phyloP scores from a whole-genome alignment of 1,140 invertebrate species.

The Drosophila bifasciata region DNA sequence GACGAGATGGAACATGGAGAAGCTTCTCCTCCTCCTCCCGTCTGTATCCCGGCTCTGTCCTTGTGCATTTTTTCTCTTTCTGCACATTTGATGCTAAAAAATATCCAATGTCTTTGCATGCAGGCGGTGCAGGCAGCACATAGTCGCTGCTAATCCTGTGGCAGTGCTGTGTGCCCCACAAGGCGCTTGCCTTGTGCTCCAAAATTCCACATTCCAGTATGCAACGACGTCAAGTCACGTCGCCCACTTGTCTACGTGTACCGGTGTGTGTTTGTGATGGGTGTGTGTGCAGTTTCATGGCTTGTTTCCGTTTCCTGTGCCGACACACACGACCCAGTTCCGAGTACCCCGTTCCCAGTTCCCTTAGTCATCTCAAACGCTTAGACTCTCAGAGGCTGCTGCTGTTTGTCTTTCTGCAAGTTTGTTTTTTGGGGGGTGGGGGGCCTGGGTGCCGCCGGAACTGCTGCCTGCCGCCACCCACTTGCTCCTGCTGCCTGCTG shows the following conservation, averaged over 20 bases:
- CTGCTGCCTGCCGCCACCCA: conserved; percentile 13
- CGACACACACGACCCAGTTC: no score
- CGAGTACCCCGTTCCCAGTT: background rate
- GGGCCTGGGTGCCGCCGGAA: conserved; percentile 12
- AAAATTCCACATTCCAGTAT: conserved; percentile 28
- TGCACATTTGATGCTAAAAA: no score
- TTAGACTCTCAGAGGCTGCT: conserved; percentile 20
- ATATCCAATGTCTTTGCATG: no score
- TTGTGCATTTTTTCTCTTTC: no score
- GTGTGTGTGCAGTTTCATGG: conserved; percentile 53
- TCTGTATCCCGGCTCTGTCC: no score
- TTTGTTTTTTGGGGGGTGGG: conserved; percentile 26
- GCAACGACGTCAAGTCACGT: conserved; percentile 26
- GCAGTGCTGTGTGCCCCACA: conserved; percentile 6
- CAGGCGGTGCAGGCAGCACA: no score
- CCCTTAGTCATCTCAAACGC: background rate
- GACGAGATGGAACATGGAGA: background rate
- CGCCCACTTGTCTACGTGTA: background rate
- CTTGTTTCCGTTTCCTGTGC: conserved; percentile 64
- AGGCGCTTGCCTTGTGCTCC: background rate
- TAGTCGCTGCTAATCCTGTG: conserved; percentile 1
- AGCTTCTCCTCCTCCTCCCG: background rate
- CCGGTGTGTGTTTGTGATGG: background rate
- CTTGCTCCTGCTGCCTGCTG: conserved; percentile 17
- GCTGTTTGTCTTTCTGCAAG: conserved; percentile 54